Base-by-base conservation (phyloP, 1,140 invertebrate species). In the Papilio polyxenes region DNA sequence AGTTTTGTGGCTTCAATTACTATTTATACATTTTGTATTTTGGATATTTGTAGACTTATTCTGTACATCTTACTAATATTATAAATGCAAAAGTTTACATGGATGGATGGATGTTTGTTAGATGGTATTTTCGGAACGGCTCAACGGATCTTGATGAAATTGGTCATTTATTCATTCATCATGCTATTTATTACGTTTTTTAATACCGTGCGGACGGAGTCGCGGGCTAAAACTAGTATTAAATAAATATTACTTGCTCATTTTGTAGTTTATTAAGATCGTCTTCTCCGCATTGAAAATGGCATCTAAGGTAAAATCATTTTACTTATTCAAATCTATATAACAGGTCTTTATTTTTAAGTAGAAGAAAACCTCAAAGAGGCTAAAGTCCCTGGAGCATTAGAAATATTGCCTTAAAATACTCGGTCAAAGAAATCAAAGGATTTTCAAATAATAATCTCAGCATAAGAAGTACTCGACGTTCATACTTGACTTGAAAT, bases 401-500 rank as follows among this genome's bases (percentile, higher is more conserved):
- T 65, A 23, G 23, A 31, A 65, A 65, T 31, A 20, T 65, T 65
- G 13, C 62, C 62, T 65, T 65, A 23, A 65, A 74, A n/a, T 31
- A 49, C n/a, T 76, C 20, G 20, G n/a, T n/a, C 48, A 8, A 37
- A 44, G 75, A 76, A 76, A 76, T 76, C 40, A 51, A 49, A 76
- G 44, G 75, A 76, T 76, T 76, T 76, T 49, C 75, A 48, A 49
- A 51, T 76, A 75, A 75, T 75, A 76, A 76, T 48, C 44, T 8
- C 48, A 51, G 44, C 40, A n/a, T 49, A 48, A 76, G 75, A 7
- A 48, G 44, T 51, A 44, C 75, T 76, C 48, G 10, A 44, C 40
- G 44, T 53, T 23, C 44, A n/a, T 51, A 76, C 75, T 76, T 44
- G 72, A 74, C 72, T 74, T 44, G 40, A 48, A 76, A 76, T 76